These are phyloP conservation scores for Pteria penguin DNA, from an alignment of 2,888 invertebrate genomes.

Conservation along the genomic window DNA sequence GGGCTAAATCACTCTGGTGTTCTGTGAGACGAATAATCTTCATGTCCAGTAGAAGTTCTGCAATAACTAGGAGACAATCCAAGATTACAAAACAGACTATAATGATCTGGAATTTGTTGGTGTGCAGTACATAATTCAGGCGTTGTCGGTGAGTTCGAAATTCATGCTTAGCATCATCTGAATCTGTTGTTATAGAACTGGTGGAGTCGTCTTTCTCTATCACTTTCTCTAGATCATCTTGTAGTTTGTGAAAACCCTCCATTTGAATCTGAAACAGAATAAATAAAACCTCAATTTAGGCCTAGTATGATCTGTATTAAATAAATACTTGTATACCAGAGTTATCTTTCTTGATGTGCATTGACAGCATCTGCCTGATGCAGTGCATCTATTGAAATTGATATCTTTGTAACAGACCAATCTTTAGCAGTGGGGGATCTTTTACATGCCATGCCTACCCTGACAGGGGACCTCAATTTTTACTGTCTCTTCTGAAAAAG, in stretches of 20 bases:
- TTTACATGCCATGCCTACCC: too few species aligned
- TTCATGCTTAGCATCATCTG: conserved; percentile 69
- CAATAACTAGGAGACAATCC: conserved; percentile 79
- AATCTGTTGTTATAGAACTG: conserved; percentile 75
- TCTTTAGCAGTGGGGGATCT: too few species aligned
- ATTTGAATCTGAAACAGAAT: conserved; percentile 69
- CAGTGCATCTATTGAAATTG: too few species aligned
- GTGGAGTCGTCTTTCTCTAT: conserved; percentile 77
- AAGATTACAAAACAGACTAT: conserved; percentile 79
- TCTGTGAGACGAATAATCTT: conserved; percentile 70
- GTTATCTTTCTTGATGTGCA: too few species aligned
- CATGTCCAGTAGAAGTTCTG: conserved; percentile 80
- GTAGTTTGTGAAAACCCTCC: conserved; percentile 77
- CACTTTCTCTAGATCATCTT: conserved; percentile 76
- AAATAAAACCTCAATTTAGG: too few species aligned
- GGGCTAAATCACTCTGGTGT: conserved; percentile 60
- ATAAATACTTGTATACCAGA: too few species aligned
- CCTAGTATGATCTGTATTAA: too few species aligned
- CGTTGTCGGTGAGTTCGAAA: conserved; percentile 65
- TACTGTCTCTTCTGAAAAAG: too few species aligned
- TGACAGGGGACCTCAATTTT: too few species aligned
- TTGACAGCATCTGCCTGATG: too few species aligned
- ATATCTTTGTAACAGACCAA: too few species aligned
- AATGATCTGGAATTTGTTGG: conserved; percentile 76
- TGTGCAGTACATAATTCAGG: conserved; percentile 65